Evolutionary conservation across 1,140 invertebrate genomes (phyloP).

Genomic region (Helicoverpa zea): DNA sequence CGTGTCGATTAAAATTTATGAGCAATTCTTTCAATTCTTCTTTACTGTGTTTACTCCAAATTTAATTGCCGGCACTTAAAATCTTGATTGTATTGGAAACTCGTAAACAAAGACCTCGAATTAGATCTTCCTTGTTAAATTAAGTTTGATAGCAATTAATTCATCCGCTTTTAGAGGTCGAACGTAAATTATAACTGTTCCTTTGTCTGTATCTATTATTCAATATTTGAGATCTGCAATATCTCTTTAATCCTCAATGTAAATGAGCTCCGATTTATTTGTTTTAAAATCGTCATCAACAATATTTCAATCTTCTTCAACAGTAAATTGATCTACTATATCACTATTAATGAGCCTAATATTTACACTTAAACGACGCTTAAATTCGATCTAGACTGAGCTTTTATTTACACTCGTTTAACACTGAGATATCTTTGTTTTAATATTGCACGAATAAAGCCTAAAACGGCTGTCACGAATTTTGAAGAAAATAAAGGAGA

Average conservation of each 20-base stretch:
- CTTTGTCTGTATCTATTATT: slow-evolving; percentile 40
- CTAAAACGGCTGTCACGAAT: slow-evolving; percentile 19
- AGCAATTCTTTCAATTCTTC: no score
- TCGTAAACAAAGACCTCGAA: slow-evolving; percentile 44
- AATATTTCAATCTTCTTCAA: neutral
- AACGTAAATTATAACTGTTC: slow-evolving; percentile 43
- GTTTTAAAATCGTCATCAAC: neutral
- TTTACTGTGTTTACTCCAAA: slow-evolving; percentile 22
- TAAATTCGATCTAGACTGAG: slow-evolving; percentile 36
- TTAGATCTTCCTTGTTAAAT: slow-evolving; percentile 44
- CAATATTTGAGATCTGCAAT: slow-evolving; percentile 30
- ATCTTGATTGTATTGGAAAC: slow-evolving; percentile 48
- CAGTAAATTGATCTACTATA: slow-evolving; percentile 31
- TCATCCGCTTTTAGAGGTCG: slow-evolving; percentile 47
- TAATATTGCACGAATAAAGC: slow-evolving; percentile 43
- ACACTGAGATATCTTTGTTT: slow-evolving; percentile 46
- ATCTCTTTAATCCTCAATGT: slow-evolving; percentile 22
- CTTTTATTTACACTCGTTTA: slow-evolving; percentile 40
- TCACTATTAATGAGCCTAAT: slow-evolving; percentile 33
- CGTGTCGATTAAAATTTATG: slow-evolving; percentile 2
- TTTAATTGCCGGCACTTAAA: slow-evolving; percentile 40
- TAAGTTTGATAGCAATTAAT: slow-evolving; percentile 48
- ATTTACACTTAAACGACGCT: slow-evolving; percentile 36
- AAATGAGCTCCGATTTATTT: slow-evolving; percentile 7
- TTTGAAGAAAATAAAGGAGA: neutral